Base-by-base conservation (phyloP, 2,797 vertebrate genomes). In the Rhinogobio ventralis region DNA sequence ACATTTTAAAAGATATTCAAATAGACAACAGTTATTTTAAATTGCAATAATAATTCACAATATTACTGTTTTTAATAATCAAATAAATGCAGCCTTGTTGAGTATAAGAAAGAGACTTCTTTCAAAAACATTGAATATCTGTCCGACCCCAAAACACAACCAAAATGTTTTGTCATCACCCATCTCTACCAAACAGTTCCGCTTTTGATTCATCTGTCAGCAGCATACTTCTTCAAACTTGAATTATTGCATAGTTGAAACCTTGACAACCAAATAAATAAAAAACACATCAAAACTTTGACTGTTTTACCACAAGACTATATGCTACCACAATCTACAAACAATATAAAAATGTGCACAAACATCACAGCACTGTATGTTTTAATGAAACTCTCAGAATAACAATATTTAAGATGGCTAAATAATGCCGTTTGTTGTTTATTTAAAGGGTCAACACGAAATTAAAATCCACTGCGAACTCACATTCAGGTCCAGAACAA, bases 371-470 rank as follows among this genome's bases (percentile, higher is more conserved):
- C 77, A 67, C 25, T 79, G 62, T 5, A 64, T 82, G 55, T 46
- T 36, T 82, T 19, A 20, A 73, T 45, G 39, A 66, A 51, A 23
- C 60, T 83, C 45, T 66, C 71, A 64, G 28, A 74, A 64, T 51
- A 60, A 60, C n/a, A 67, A n/a, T 79, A 39, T 19, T 51, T 53
- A 9, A 39, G 10, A 64, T 82, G 28, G 17, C 42, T 25, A 67
- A 67, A 53, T 75, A 55, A 28, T 67, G 46, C 23, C 7, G 64
- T 64, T 75, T 66, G 9, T 51, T 53, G 2, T 68, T 39, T 23
- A 51, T 51, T 66, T 67, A 30, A 51, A 67, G n/a, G n/a, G 81
- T 83, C 46, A 68, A 67, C 45, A 42, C 67, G 23, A 42, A 42
- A 67, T 25, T 30, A 3, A 53, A 69, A 71, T 69, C 2, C 8